A percentile compares a stretch with the other conserved stretches of the same genome.
These are phyloP conservation scores for Aquatica leii DNA, from an alignment of 2,888 invertebrate genomes.

Conservation along the genomic window DNA sequence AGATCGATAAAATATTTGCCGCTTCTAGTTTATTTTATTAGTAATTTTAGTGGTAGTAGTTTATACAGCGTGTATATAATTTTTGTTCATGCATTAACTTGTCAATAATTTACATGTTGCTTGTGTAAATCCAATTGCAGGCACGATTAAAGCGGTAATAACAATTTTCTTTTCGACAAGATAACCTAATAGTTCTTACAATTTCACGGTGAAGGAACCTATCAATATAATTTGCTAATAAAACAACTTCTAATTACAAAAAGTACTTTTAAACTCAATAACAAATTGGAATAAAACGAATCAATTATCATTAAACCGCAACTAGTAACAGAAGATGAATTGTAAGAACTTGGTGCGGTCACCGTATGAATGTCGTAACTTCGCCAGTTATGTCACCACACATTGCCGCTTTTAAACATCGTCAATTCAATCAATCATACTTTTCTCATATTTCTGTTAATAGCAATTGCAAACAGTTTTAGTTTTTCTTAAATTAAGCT, in stretches of 20 bases:
- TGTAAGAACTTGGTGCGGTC: constrained; percentile 50
- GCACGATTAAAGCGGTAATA: no score
- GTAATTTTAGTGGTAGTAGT: constrained; percentile 17
- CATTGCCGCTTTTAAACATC: constrained; percentile 45
- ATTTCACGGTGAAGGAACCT: constrained; percentile 10
- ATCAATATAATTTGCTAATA: neutral
- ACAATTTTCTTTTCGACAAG: neutral
- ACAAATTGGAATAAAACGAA: constrained; percentile 53
- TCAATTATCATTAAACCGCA: constrained; percentile 56
- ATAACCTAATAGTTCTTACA: no score
- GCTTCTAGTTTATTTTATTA: constrained; percentile 17
- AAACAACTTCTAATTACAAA: constrained; percentile 43
- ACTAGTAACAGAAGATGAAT: constrained; percentile 48
- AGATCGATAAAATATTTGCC: constrained; percentile 13
- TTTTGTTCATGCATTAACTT: constrained; percentile 7
- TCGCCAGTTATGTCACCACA: constrained; percentile 51
- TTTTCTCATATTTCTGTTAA: constrained; percentile 43
- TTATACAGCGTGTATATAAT: constrained; percentile 18
- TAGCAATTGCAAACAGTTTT: constrained; percentile 18
- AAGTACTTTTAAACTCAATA: constrained; percentile 47
- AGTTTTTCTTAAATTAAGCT: constrained; percentile 13
- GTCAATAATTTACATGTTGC: constrained; percentile 15
- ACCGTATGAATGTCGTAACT: constrained; percentile 53
- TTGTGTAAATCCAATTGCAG: constrained; percentile 14
- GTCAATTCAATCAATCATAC: constrained; percentile 50